phyloP scores from a whole-genome alignment of 53 echinoderm and acorn worm genomes.

The Astropecten irregularis region DNA sequence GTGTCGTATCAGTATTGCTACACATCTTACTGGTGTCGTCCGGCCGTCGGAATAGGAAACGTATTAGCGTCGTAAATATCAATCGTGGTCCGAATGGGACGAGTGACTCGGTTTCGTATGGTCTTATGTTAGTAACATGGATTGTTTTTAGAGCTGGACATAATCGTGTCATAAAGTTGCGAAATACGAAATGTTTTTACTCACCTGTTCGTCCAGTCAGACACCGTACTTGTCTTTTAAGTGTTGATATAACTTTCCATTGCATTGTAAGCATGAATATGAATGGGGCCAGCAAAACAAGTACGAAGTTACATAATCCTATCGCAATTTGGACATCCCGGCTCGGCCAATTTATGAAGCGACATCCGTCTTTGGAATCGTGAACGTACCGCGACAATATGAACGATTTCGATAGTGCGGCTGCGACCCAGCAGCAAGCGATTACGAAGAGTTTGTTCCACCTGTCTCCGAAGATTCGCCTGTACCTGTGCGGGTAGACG shows the following conservation, averaged over 20 bases:
- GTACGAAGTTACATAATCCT: not conserved
- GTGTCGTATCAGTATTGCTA: no score
- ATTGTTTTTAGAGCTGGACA: not conserved
- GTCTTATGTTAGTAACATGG: not conserved
- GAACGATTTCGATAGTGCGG: not conserved
- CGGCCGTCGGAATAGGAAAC: not conserved
- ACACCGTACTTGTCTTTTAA: constrained; percentile 5
- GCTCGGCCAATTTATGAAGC: not conserved
- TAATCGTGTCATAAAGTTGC: not conserved
- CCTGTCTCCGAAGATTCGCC: not conserved
- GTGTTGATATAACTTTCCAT: constrained; percentile 29
- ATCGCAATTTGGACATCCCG: not conserved
- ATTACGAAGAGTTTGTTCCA: constrained; percentile 13
- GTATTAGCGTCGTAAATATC: not conserved
- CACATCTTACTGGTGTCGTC: not conserved
- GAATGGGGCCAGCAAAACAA: constrained; percentile 8
- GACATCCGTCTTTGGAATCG: constrained; percentile 5
- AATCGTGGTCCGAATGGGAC: not conserved
- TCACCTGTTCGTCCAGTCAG: not conserved
- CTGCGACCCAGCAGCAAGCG: not conserved
- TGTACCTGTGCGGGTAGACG: constrained; percentile 33
- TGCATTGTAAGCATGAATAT: constrained; percentile 3
- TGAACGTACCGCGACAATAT: constrained; percentile 10
- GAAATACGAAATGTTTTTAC: not conserved
- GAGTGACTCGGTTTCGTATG: not conserved